Percentiles rank a stretch among this genome's conserved stretches.
These are phyloP conservation scores for Sciurus vulgaris DNA, from an alignment of 2,797 vertebrate genomes.

Conservation along the genomic window DNA sequence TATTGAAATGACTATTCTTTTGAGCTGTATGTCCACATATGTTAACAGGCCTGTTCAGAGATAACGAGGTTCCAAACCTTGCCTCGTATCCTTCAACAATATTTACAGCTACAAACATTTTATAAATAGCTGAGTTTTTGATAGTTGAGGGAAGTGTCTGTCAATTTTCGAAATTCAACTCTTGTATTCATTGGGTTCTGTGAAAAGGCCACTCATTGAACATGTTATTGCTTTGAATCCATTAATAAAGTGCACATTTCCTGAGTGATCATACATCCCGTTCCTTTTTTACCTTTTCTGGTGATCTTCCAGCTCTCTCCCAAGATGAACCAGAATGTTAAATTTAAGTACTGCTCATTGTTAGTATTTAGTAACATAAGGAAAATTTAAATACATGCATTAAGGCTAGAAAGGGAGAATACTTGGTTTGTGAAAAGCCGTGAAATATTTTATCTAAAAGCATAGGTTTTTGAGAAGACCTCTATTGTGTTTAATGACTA, in stretches of 20 bases:
- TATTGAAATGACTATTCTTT: slow-evolving; percentile 34
- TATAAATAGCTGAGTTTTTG: neutral
- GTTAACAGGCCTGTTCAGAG: neutral
- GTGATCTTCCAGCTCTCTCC: slow-evolving; percentile 31
- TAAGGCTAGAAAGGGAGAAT: slow-evolving; percentile 55
- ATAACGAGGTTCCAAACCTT: neutral
- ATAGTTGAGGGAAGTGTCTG: slow-evolving; percentile 10
- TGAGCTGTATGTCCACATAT: neutral
- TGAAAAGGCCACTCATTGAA: neutral
- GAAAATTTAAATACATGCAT: slow-evolving; percentile 57
- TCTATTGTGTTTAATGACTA: slow-evolving; percentile 2
- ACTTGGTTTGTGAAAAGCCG: slow-evolving; percentile 65
- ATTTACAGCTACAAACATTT: slow-evolving; percentile 17
- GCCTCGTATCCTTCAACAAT: neutral
- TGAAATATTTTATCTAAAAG: slow-evolving; percentile 40
- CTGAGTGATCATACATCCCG: slow-evolving; percentile 41
- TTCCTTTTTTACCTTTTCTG: slow-evolving; percentile 32
- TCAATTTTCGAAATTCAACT: slow-evolving; percentile 45
- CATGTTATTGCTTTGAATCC: slow-evolving; percentile 47
- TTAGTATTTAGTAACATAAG: slow-evolving; percentile 68
- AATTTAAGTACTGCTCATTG: slow-evolving; percentile 63
- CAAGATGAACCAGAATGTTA: slow-evolving; percentile 60
- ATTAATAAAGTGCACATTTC: slow-evolving; percentile 40
- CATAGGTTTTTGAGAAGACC: slow-evolving; percentile 49
- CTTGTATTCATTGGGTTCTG: neutral